Evolutionary conservation across 2,888 invertebrate species (phyloP).

Genomic region (Ennomos fuscantarius): DNA sequence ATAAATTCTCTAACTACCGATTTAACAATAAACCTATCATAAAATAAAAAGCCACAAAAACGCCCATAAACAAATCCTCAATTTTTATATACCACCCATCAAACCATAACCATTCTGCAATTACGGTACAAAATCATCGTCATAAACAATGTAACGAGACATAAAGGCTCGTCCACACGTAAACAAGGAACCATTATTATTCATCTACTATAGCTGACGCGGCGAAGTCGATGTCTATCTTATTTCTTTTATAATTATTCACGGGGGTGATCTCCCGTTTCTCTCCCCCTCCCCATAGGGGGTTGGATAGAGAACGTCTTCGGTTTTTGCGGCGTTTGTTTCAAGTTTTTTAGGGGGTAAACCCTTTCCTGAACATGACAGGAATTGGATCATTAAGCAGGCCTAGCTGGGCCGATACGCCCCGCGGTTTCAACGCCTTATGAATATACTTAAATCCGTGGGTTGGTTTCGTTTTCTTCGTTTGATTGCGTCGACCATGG

Average conservation of each 20-base stretch:
- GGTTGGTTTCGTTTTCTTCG: no score
- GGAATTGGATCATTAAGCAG: conserved; percentile 85
- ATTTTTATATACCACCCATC: conserved; percentile 26
- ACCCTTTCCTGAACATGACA: conserved; percentile 85
- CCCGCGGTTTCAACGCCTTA: conserved; percentile 46
- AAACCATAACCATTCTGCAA: conserved; percentile 58
- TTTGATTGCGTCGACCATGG: no score
- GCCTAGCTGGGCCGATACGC: conserved; percentile 56
- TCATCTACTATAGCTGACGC: conserved; percentile 80
- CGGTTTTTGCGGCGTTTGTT: conserved; percentile 85
- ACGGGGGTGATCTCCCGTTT: conserved; percentile 54
- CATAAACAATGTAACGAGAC: conserved; percentile 62
- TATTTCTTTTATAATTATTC: conserved; percentile 86
- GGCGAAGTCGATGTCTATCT: conserved; percentile 84
- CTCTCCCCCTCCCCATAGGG: conserved; percentile 55
- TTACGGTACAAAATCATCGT: conserved; percentile 47
- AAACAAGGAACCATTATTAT: conserved; percentile 82
- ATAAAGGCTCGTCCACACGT: conserved; percentile 75
- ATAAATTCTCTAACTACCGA: no score
- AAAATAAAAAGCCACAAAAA: neutral
- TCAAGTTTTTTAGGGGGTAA: conserved; percentile 85
- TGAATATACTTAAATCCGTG: conserved; percentile 42
- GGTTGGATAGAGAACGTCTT: conserved; percentile 75
- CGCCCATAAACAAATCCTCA: conserved; percentile 11
- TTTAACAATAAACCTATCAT: no score